Evolutionary conservation across 2,888 invertebrate species (phyloP).

Genomic region (Epistrophe eligans): DNA sequence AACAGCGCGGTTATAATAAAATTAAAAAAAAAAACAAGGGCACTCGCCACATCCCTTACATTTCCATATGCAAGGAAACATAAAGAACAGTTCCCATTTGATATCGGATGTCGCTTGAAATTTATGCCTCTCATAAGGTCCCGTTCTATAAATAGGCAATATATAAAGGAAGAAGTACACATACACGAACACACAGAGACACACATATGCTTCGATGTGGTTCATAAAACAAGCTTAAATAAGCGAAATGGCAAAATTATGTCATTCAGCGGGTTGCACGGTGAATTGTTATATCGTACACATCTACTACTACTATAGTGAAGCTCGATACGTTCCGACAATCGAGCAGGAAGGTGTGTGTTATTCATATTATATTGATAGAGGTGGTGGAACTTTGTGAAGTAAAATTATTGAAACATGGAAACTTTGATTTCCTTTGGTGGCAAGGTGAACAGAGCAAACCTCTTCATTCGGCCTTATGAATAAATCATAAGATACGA

Average conservation of each 20-base stretch:
- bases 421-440: conserved; percentile 52
- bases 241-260: conserved; percentile 59
- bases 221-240: conserved; percentile 49
- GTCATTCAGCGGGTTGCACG: conserved; percentile 42
- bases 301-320: too few species aligned
- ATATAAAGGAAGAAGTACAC: not conserved
- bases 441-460: conserved; percentile 34
- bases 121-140: conserved; percentile 57
- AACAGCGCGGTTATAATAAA: conserved; percentile 27
- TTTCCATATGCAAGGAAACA: conserved; percentile 32
- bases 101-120: conserved; percentile 64
- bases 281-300: not conserved
- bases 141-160: conserved; percentile 3
- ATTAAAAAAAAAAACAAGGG: conserved; percentile 9
- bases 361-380: conserved; percentile 29
- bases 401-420: conserved; percentile 34
- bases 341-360: conserved; percentile 3
- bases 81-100: conserved; percentile 41
- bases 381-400: conserved; percentile 3
- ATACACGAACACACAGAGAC: not conserved
- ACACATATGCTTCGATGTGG: conserved; percentile 20
- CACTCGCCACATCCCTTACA: conserved; percentile 27
- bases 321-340: conserved; percentile 5
- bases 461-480: conserved; percentile 41
- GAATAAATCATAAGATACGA: conserved; percentile 64